phyloP scores from a whole-genome alignment of 1,140 invertebrate species.

The Subanguina moxae region DNA sequence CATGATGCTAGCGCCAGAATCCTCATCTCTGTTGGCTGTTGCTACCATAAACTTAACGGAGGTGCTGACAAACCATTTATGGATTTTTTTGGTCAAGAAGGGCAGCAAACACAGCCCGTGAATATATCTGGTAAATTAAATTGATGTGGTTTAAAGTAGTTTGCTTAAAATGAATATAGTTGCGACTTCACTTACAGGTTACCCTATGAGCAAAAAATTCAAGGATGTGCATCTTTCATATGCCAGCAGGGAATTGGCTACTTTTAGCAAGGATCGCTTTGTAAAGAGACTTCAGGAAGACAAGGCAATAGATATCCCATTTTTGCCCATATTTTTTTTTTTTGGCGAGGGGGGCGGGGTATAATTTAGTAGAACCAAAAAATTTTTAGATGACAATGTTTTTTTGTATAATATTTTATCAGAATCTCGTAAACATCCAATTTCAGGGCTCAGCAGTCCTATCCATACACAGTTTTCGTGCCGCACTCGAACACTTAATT shows the following conservation, averaged over 20 bases:
- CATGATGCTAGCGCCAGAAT: constrained; percentile 10
- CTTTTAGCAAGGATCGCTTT: constrained; percentile 37
- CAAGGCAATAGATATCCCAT: too few species aligned
- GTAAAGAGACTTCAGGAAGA: constrained; percentile 5
- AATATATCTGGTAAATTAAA: background rate
- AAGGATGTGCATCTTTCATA: constrained; percentile 31
- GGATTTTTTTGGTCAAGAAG: constrained; percentile 3
- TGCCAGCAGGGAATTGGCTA: constrained; percentile 44
- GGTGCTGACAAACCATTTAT: constrained; percentile 39
- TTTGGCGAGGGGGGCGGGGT: too few species aligned
- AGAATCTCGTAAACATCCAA: too few species aligned
- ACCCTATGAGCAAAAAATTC: constrained; percentile 38
- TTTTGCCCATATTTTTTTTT: too few species aligned
- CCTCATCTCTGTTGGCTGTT: constrained; percentile 46
- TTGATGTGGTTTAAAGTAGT: too few species aligned
- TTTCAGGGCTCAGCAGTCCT: constrained; percentile 24
- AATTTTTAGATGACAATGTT: too few species aligned
- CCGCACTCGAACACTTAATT: constrained; percentile 34
- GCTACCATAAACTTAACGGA: constrained; percentile 53
- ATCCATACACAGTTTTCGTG: constrained; percentile 34
- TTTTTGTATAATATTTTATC: too few species aligned
- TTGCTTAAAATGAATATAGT: background rate
- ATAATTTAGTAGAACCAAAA: too few species aligned
- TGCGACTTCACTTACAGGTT: constrained; percentile 14
- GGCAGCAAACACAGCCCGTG: background rate